Evolutionary conservation across 2,888 invertebrate species (phyloP), one percentile per base, ranked within the genome.

Genomic region (Glomeris marginata): DNA sequence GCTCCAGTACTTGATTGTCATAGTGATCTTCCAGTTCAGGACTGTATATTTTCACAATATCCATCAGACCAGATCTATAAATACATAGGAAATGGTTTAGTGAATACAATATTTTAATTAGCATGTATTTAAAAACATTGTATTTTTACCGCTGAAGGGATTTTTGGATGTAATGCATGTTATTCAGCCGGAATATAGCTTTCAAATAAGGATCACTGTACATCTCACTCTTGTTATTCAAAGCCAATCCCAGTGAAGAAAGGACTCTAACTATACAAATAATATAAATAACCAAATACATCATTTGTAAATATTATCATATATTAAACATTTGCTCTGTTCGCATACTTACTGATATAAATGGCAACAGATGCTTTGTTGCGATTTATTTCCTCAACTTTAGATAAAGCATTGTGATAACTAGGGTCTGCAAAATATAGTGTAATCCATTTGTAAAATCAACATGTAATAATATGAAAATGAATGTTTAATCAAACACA

Each of bases 91-190:
- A 36, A 10, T 36, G 10, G 13, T 36, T 2, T 36, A 37, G 2
- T 11, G 33, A 2, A 13, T 21, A 43, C 5, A 43, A 8, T 11
- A 45, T n/a, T 28, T 28, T 13, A 15, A 36, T 16, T 8, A 46
- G 34, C 18, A 36, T 48, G 44, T n/a, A 47, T 38, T 1, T 41
- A 33, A 41, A 49, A 37, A 44, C 16, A 43, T 10, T 15, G 28
- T 21, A 41, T 21, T 40, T 48, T 48, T 54, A 87, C 58, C 87
- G 77, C 59, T 86, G 84, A 21, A 95, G 71, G 10, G 91, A 85
- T 71, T 88, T 91, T n/a, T 92, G 72, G 54, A 95, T 81, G 63
- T 95, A 92, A 66, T 92, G 82, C 57, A 86, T 88, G 66, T 97
- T 97, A 68, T 97, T 97, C 41, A 95, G 71, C 53, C 91, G 77